These are phyloP conservation scores for Artibeus lituratus DNA, from an alignment of 2,797 vertebrate species.

Conservation along the genomic window DNA sequence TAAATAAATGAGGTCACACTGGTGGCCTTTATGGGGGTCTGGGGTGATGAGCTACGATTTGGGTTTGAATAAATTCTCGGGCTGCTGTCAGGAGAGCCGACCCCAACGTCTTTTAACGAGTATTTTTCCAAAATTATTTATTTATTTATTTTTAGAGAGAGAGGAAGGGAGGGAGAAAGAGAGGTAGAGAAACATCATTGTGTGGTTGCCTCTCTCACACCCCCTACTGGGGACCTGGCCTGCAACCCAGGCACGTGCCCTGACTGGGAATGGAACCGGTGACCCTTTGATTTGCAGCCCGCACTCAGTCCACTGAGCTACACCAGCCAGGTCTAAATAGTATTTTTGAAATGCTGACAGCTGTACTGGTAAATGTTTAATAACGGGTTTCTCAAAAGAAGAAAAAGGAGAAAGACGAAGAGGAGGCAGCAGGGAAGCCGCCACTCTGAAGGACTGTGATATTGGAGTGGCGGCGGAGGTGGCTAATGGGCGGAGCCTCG, in stretches of 20 bases:
- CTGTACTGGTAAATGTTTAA: neutral
- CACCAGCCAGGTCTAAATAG: too few relatives aligned
- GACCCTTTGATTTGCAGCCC: too few relatives aligned
- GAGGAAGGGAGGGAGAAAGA: too few relatives aligned
- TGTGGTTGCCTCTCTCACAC: too few relatives aligned
- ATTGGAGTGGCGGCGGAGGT: neutral
- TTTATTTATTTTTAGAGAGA: too few relatives aligned
- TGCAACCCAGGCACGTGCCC: too few relatives aligned
- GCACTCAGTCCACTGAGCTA: too few relatives aligned
- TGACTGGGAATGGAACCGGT: too few relatives aligned
- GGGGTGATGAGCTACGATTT: neutral
- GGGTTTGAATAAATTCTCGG: neutral
- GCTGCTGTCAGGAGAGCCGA: neutral
- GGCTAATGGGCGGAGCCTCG: neutral
- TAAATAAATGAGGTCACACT: neutral
- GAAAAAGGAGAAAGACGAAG: neutral
- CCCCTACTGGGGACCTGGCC: too few relatives aligned
- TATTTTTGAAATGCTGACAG: neutral
- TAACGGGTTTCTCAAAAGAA: neutral
- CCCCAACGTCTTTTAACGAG: neutral
- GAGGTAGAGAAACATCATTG: too few relatives aligned
- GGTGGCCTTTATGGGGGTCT: neutral
- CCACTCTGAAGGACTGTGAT: neutral
- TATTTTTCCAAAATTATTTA: too few relatives aligned
- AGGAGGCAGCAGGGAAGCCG: neutral